These are phyloP conservation scores for Lutjanus erythropterus DNA, from an alignment of 2,113 vertebrate species.

Conservation along the genomic window DNA sequence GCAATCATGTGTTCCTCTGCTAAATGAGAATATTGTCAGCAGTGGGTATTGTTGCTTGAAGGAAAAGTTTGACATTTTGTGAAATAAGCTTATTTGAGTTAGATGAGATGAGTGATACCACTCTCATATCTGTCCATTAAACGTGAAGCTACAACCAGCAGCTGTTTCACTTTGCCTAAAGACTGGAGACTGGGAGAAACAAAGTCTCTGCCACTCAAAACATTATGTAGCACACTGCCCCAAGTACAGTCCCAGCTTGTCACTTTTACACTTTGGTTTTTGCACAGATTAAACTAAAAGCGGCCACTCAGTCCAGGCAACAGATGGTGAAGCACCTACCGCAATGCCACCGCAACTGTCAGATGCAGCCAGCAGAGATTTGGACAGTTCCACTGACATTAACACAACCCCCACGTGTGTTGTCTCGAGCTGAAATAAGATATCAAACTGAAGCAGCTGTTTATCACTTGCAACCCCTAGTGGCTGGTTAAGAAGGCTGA, in stretches of 20 bases:
- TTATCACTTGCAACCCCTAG: too few species aligned
- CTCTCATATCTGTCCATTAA: not conserved
- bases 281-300: not conserved
- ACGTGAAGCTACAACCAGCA: not conserved
- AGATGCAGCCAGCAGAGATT: too few species aligned
- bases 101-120: not conserved
- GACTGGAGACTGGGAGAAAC: not conserved
- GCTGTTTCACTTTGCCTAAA: not conserved
- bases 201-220: too few species aligned
- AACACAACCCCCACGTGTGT: too few species aligned
- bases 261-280: not conserved
- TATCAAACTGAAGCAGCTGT: too few species aligned
- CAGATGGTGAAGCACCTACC: too few species aligned
- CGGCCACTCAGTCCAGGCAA: too few species aligned
- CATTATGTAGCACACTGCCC: not conserved
- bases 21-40: not conserved
- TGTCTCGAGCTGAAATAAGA: too few species aligned
- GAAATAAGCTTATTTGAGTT: not conserved
- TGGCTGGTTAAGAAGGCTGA: too few species aligned
- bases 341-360: too few species aligned
- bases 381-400: too few species aligned
- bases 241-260: too few species aligned
- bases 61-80: not conserved
- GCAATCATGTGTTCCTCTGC: not conserved
- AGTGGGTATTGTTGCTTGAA: not conserved